Evolutionary conservation across 64 coral and sea anemone species (phyloP), one percentile per base, ranked within the genome.

Genomic region (Porites australiensis): DNA sequence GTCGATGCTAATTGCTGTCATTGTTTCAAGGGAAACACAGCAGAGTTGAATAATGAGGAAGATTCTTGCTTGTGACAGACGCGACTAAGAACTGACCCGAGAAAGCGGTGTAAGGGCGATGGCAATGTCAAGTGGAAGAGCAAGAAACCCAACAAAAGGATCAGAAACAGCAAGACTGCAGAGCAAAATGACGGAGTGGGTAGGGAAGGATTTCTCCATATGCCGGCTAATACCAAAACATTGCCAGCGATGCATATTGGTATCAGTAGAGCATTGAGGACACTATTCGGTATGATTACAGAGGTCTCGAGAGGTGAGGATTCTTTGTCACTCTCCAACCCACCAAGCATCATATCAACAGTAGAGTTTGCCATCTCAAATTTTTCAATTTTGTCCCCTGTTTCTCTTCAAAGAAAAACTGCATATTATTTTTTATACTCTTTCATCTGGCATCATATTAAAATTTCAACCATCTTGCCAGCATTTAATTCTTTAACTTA

Each of bases 101-200:
- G 44, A 15, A 37, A 37, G 27, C 1, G 37, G 11, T 46, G 11
- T 15, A 45, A 47, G 43, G 20, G 22, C 12, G 37, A 13, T 74
- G 10, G 49, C 75, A 21, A 77, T 53, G 49, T 51, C 12, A 19
- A 54, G 2, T 9, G 75, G 75, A 20, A 50, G 15, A 8, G 20
- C 75, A 4, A 77, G 8, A 19, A 77, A 2, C 5, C 75, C 16
- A 54, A 55, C 75, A 0, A 77, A 6, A 51, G 53, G 15, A 15
- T 77, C 50, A 14, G 72, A 77, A 6, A 77, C 75, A 22, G 75
- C 75, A 1, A 55, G 50, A 12, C 75, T 77, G 75, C 75, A 54
- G 14, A 77, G 19, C 13, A 53, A n/a, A 53, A 47, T 52, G 15
- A 53, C 7, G 14, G 15, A 20, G 75, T 53, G 1, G 7, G 48